Percentiles rank a stretch among this genome's conserved stretches.
phyloP scores from a whole-genome alignment of 2,797 vertebrate species.

The Girardinus metallicus region DNA sequence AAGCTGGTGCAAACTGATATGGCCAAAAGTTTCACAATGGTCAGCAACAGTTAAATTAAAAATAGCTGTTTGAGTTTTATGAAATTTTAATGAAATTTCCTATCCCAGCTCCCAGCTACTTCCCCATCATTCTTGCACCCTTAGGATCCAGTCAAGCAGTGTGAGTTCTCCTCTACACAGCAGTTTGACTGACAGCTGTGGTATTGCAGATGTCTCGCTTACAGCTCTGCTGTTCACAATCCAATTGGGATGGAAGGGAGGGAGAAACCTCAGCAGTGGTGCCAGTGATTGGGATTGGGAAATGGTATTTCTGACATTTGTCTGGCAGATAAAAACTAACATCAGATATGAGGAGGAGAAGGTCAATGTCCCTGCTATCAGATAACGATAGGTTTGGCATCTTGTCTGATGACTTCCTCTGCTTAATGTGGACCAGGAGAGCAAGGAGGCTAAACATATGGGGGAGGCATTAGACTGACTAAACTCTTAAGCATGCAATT shows the following conservation, averaged over 20 bases:
- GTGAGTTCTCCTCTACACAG: slow-evolving; percentile 32
- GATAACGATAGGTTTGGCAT: slow-evolving; percentile 62
- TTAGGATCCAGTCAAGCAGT: slow-evolving; percentile 35
- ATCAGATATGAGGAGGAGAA: slow-evolving; percentile 80
- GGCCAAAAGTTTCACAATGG: slow-evolving; percentile 25
- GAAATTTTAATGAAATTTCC: slow-evolving; percentile 39
- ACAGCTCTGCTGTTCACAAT: slow-evolving; percentile 45
- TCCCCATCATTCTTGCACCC: slow-evolving; percentile 20
- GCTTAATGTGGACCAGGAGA: slow-evolving; percentile 38
- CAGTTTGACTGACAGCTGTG: slow-evolving; percentile 69
- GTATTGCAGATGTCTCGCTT: slow-evolving; percentile 62
- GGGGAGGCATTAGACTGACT: slow-evolving; percentile 9
- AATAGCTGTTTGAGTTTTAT: slow-evolving; percentile 24
- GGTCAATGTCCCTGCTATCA: slow-evolving; percentile 75
- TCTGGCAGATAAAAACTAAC: slow-evolving; percentile 78
- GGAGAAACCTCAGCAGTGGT: slow-evolving; percentile 37
- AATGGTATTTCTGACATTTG: slow-evolving; percentile 82
- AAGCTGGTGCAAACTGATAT: slow-evolving; percentile 3
- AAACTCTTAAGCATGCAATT: slow-evolving; percentile 14
- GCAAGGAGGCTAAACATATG: slow-evolving; percentile 28
- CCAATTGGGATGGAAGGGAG: slow-evolving; percentile 14
- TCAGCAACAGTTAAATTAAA: slow-evolving; percentile 12
- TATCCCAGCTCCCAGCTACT: slow-evolving; percentile 16
- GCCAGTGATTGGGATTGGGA: slow-evolving; percentile 74
- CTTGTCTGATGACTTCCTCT: slow-evolving; percentile 67